Percentiles rank a stretch among this genome's conserved stretches.
These are phyloP conservation scores for Enteromius trimaculatus DNA, from an alignment of 2,797 vertebrate species.

Conservation along the genomic window DNA sequence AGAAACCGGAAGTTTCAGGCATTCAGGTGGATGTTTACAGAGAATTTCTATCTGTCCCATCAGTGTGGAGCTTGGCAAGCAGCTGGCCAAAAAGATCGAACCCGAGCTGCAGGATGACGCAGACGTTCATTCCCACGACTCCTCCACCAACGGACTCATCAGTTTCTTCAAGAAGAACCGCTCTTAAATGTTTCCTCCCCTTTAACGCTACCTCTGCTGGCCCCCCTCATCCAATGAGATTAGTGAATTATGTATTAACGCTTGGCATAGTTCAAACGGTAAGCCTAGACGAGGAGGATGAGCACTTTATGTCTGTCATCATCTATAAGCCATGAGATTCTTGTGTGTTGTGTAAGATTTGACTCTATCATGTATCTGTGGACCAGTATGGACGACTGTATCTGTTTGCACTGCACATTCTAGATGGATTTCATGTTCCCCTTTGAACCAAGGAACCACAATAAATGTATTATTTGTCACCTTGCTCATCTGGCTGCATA, in stretches of 20 bases:
- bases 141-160: constrained; percentile 96
- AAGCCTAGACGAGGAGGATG: constrained; percentile 44
- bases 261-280: constrained; percentile 43
- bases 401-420: constrained; percentile 41
- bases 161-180: constrained; percentile 93
- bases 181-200: constrained; percentile 68
- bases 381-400: constrained; percentile 36
- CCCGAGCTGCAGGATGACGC: constrained; percentile 86
- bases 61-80: constrained; percentile 96
- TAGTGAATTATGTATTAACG: constrained; percentile 27
- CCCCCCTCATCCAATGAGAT: constrained; percentile 9
- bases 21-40: not conserved
- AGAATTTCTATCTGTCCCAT: constrained; percentile 7
- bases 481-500: not conserved
- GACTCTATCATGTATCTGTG: constrained; percentile 55
- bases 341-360: constrained; percentile 57
- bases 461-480: constrained; percentile 70
- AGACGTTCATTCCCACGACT: constrained; percentile 89
- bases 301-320: constrained; percentile 67
- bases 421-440: constrained; percentile 54
- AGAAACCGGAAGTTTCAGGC: not conserved
- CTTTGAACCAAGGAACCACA: constrained; percentile 61
- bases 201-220: constrained; percentile 11
- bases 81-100: constrained; percentile 96
- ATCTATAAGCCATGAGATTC: constrained; percentile 49